A percentile compares a stretch with the other conserved stretches of the same genome.
phyloP scores from a whole-genome alignment of 2,797 vertebrate species.

The Cephalopachus bancanus region DNA sequence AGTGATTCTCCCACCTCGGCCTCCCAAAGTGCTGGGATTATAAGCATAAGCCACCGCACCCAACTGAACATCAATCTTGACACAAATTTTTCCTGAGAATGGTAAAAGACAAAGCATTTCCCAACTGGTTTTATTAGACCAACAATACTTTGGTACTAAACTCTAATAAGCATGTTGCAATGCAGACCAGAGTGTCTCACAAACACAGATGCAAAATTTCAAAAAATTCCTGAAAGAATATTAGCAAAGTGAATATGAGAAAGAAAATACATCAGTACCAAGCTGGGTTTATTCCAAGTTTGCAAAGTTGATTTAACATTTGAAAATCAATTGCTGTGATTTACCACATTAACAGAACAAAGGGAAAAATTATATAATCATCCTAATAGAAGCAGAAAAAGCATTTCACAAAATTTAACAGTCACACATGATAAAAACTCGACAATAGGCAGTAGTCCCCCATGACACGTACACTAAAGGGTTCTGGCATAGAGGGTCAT shows the following conservation, averaged over 20 bases:
- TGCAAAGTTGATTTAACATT: constrained; percentile 64
- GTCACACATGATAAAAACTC: background rate
- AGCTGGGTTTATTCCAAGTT: constrained; percentile 38
- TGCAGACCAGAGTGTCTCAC: background rate
- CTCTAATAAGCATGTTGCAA: constrained; percentile 11
- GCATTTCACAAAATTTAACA: constrained; percentile 33
- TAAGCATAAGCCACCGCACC: too few species aligned
- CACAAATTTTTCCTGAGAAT: constrained; percentile 6
- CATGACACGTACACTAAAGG: background rate
- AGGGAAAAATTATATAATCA: constrained; percentile 42
- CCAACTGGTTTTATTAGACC: constrained; percentile 23
- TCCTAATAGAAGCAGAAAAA: constrained; percentile 63
- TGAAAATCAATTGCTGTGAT: constrained; percentile 69
- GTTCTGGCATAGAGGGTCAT: background rate
- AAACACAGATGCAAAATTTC: background rate
- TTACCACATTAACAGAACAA: constrained; percentile 56
- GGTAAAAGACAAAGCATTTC: constrained; percentile 20
- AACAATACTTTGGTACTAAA: constrained; percentile 16
- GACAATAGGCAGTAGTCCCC: background rate
- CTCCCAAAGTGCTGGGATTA: too few species aligned
- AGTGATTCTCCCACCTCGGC: too few species aligned
- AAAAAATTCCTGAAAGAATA: background rate
- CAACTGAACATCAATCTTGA: background rate
- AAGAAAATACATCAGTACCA: constrained; percentile 33
- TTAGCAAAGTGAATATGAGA: constrained; percentile 38